Evolutionary conservation across 1,140 invertebrate species (phyloP).

Genomic region (Microplitis mediator): DNA sequence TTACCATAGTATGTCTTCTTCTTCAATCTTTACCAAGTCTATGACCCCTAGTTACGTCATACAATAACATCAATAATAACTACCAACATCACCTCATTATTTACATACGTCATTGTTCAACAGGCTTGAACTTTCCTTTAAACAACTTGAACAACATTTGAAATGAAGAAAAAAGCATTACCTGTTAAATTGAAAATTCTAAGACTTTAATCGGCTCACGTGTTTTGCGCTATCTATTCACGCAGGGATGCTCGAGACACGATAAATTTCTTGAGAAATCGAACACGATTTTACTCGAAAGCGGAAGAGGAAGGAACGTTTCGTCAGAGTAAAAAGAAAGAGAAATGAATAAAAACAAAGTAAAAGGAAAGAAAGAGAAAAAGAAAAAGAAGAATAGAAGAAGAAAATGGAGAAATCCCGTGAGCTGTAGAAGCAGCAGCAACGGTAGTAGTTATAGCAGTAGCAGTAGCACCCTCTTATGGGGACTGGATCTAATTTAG

Average conservation of each 20-base stretch:
- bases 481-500: conserved; percentile 32
- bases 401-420: conserved; percentile 14
- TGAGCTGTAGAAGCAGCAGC: conserved; percentile 1
- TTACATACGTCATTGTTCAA: too few species aligned
- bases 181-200: not conserved
- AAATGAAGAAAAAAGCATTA: not conserved
- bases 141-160: not conserved
- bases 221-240: conserved; percentile 12
- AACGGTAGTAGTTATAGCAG: too few species aligned
- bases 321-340: not conserved
- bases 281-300: conserved; percentile 14
- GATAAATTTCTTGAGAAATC: conserved; percentile 25
- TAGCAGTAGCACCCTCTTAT: conserved; percentile 18
- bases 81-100: not conserved
- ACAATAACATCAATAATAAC: not conserved
- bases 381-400: conserved; percentile 8
- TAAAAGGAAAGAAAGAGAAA: not conserved
- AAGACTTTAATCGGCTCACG: conserved; percentile 20
- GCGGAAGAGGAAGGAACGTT: not conserved
- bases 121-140: not conserved
- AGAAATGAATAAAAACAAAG: not conserved
- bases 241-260: not conserved
- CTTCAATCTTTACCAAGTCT: not conserved
- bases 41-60: not conserved
- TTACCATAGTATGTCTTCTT: not conserved